Evolutionary conservation across 2,797 vertebrate genomes (phyloP), one percentile per base, ranked within the genome.

Genomic region (Acrocephalus scirpaceus): DNA sequence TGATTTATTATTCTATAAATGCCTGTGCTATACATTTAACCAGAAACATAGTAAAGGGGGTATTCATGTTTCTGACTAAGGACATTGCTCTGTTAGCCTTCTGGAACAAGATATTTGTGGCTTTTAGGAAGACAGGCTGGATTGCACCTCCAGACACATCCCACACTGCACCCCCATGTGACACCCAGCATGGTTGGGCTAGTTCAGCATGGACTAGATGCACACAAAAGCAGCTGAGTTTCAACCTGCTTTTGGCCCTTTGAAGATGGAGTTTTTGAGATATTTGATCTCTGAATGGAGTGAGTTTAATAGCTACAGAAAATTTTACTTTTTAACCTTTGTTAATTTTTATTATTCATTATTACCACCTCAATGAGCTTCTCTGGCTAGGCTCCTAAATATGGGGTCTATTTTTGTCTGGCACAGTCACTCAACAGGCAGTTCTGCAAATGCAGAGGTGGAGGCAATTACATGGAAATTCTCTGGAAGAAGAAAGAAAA

Each of bases 1-100:
- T 95, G 93, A 97, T 97, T 96, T 96, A 95, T 96, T 96, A 86
- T 96, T 95, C 88, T 85, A 23, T 47, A 77, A 72, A 67, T 88
- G 71, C 42, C 80, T 75, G 82, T 93, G 90, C 75, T 92, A 40
- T 57, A 91, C 29, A 54, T 92, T 54, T 72, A 94, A 72, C 53
- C 34, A 62, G 80, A 42, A 87, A 79, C n/a, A 57, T 64, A 90
- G 11, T 54, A 45, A 54, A 19, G 7, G 11, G 20, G 10, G 1
- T n/a, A 10, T 10, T 65, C 16, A 16, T 19, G 16, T 83, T 88
- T 93, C 65, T 90, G 38, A 47, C 32, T 77, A 38, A 57, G 19
- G 45, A 76, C 19, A 8, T 45, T 64, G 45, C 20, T 85, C 36
- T 72, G 23, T 53, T 51, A 58, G n/a, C 13, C 58, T 78, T 92